Conservation (phyloP, 2,888 invertebrate species). For the Lasioglossum figueresi region DNA sequence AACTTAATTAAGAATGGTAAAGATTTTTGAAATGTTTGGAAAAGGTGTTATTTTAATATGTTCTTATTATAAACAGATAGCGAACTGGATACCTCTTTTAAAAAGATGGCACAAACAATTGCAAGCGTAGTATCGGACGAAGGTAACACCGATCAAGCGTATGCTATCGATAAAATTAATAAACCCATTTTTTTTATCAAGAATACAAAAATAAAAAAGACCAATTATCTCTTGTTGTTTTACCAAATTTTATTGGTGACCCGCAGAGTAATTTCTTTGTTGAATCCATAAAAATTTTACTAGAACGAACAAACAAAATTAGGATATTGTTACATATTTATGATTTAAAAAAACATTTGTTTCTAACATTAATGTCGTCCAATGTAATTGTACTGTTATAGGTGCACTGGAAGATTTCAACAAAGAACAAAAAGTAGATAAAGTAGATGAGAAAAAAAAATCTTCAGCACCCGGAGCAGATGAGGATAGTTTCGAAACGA, state of each 20-base stretch:
- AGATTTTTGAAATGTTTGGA: background rate
- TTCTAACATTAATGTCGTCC: background rate
- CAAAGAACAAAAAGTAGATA: constrained; percentile 74
- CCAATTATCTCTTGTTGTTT: background rate
- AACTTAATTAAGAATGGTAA: constrained; percentile 87
- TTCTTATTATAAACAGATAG: background rate
- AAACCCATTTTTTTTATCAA: too few relatives aligned
- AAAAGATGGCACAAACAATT: constrained; percentile 88
- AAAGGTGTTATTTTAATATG: constrained; percentile 16
- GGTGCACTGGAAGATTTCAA: constrained; percentile 88
- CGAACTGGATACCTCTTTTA: constrained; percentile 84
- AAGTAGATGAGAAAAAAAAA: constrained; percentile 53
- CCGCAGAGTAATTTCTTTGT: background rate
- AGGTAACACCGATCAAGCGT: constrained; percentile 53
- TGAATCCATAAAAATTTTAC: background rate
- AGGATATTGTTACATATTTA: background rate
- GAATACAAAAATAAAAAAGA: background rate
- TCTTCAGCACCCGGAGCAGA: constrained; percentile 56
- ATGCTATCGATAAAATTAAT: too few relatives aligned
- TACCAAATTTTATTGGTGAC: too few relatives aligned
- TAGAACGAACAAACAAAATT: background rate
- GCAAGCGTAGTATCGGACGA: constrained; percentile 64
- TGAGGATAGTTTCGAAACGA: constrained; percentile 67
- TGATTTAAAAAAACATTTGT: background rate
- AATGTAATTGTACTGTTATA: constrained; percentile 74